Evolutionary conservation across 1,140 invertebrate species (phyloP).

Genomic region (Lysiphlebus fabarum): DNA sequence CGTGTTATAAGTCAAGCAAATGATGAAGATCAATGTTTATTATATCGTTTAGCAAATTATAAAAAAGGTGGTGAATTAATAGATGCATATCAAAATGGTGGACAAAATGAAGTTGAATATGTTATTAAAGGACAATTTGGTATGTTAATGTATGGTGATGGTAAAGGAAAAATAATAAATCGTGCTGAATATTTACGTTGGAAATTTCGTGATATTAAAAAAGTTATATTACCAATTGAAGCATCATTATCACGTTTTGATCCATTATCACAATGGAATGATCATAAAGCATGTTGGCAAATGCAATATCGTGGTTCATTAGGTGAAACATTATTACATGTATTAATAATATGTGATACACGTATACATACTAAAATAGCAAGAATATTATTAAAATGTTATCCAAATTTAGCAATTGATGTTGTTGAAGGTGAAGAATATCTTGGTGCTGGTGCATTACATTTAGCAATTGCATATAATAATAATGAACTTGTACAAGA

Average conservation of each 20-base stretch:
- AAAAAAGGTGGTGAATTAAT: slow-evolving; percentile 85
- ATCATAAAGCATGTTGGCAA: slow-evolving; percentile 94
- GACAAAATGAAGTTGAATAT: slow-evolving; percentile 77
- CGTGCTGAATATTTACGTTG: slow-evolving; percentile 87
- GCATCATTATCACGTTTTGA: slow-evolving; percentile 75
- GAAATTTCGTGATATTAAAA: slow-evolving; percentile 83
- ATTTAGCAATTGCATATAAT: slow-evolving; percentile 93
- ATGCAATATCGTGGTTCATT: slow-evolving; percentile 92
- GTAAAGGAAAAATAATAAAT: slow-evolving; percentile 82
- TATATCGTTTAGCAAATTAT: slow-evolving; percentile 85
- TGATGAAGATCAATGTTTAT: slow-evolving; percentile 78
- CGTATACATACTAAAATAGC: slow-evolving; percentile 81
- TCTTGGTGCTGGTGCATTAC: slow-evolving; percentile 89
- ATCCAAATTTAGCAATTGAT: slow-evolving; percentile 87
- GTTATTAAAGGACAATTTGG: slow-evolving; percentile 85
- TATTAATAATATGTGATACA: slow-evolving; percentile 93
- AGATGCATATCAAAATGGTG: slow-evolving; percentile 79
- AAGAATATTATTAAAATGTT: slow-evolving; percentile 83
- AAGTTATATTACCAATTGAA: slow-evolving; percentile 79
- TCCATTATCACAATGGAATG: slow-evolving; percentile 79
- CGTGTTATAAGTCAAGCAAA: slow-evolving; percentile 81
- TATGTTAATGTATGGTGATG: slow-evolving; percentile 85
- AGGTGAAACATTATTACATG: slow-evolving; percentile 91
- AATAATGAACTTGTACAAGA: slow-evolving; percentile 95
- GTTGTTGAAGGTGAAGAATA: slow-evolving; percentile 97